Conservation (phyloP, 2,797 vertebrate species). For the Pelobates cultripes region DNA sequence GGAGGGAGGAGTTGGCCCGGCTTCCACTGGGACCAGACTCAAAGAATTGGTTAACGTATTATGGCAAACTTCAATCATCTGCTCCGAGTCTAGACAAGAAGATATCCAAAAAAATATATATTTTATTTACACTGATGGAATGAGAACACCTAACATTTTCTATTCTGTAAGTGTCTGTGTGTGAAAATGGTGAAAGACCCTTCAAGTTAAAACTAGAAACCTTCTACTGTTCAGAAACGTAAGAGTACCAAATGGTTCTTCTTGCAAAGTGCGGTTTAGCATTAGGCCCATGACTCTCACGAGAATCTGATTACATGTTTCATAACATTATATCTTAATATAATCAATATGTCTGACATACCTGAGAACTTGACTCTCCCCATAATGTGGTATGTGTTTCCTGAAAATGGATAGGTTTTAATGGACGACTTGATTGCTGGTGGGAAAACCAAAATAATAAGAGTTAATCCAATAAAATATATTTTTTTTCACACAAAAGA, state of each 20-base stretch:
- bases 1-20: conserved; percentile 66
- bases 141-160: too few relatives aligned
- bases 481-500: background rate
- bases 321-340: too few relatives aligned
- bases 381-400: conserved; percentile 92
- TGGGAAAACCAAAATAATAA: conserved; percentile 57
- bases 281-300: too few relatives aligned
- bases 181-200: too few relatives aligned
- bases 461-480: background rate
- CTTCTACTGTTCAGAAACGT: too few relatives aligned
- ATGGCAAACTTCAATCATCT: conserved; percentile 84
- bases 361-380: conserved; percentile 91
- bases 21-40: conserved; percentile 73
- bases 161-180: too few relatives aligned
- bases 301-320: too few relatives aligned
- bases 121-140: too few relatives aligned
- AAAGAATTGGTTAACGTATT: conserved; percentile 81
- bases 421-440: conserved; percentile 85
- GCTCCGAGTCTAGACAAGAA: conserved; percentile 79
- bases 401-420: conserved; percentile 84
- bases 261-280: too few relatives aligned
- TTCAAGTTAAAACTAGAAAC: too few relatives aligned
- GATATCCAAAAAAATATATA: too few relatives aligned
- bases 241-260: too few relatives aligned
- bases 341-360: conserved; percentile 60